A percentile compares a stretch with the other conserved stretches of the same genome.
phyloP scores from a whole-genome alignment of 2,797 vertebrate species.

The Aselliscus stoliczkanus region DNA sequence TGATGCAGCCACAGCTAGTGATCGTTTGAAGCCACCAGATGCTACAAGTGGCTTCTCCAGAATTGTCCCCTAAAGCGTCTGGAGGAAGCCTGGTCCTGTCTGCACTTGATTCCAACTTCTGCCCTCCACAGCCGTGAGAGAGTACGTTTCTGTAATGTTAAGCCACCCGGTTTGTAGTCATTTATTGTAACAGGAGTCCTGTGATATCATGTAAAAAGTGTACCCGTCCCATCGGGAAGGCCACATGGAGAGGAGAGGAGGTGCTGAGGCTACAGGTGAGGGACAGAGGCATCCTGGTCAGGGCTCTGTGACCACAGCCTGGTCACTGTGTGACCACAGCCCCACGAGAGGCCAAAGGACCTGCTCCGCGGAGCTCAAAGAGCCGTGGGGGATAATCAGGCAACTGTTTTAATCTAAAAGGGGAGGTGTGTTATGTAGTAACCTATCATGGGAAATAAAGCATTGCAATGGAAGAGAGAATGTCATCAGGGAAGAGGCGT shows the following conservation, averaged over 20 bases:
- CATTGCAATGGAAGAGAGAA: background rate
- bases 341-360: background rate
- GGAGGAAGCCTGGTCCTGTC: background rate
- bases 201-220: background rate
- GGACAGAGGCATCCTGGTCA: background rate
- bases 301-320: too few species aligned
- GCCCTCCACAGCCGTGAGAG: background rate
- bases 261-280: background rate
- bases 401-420: background rate
- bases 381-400: background rate
- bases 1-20: background rate
- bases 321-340: background rate
- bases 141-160: background rate
- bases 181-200: background rate
- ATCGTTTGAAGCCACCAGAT: background rate
- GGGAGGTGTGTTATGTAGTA: background rate
- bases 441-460: background rate
- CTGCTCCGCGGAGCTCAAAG: background rate
- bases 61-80: background rate
- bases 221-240: background rate
- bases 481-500: too few species aligned
- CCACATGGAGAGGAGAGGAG: background rate
- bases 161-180: background rate
- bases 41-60: background rate
- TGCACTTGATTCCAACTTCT: background rate